phyloP scores from a whole-genome alignment of 2,113 vertebrate genomes.

The Urocolius indicus region DNA sequence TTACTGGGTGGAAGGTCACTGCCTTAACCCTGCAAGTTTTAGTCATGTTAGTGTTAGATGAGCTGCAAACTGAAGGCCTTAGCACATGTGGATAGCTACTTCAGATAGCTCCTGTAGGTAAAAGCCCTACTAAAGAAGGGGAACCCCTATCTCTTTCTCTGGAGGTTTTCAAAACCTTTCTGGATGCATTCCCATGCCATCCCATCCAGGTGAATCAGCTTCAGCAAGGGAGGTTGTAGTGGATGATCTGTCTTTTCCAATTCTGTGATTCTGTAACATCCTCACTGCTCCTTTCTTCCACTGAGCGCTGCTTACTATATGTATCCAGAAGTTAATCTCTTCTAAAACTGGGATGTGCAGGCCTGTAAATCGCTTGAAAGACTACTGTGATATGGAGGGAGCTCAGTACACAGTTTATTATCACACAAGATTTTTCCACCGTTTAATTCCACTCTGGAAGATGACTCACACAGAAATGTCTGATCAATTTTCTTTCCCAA shows the following conservation, averaged over 20 bases:
- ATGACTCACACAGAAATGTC: not conserved
- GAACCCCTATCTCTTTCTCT: too few relatives aligned
- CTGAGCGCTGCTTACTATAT: not conserved
- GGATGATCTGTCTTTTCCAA: too few relatives aligned
- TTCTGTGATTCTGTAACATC: too few relatives aligned
- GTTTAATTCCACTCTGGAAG: not conserved
- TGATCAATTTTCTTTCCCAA: not conserved
- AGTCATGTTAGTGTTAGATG: rapidly evolving
- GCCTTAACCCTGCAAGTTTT: not conserved
- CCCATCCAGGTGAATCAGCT: too few relatives aligned
- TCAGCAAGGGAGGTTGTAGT: too few relatives aligned
- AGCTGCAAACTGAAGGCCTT: not conserved
- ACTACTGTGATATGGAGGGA: not conserved
- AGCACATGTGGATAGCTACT: not conserved
- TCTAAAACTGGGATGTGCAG: not conserved
- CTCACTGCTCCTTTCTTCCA: not conserved
- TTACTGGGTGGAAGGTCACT: not conserved
- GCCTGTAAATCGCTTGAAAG: not conserved
- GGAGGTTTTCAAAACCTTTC: too few relatives aligned
- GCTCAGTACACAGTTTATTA: not conserved
- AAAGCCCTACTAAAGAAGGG: not conserved
- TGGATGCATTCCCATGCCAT: too few relatives aligned
- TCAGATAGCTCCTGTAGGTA: not conserved
- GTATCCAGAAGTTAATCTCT: not conserved
- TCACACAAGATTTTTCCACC: not conserved